Percentiles rank a stretch among this genome's conserved stretches.
phyloP scores from a whole-genome alignment of 2,888 invertebrate genomes.

The Spodoptera littoralis region DNA sequence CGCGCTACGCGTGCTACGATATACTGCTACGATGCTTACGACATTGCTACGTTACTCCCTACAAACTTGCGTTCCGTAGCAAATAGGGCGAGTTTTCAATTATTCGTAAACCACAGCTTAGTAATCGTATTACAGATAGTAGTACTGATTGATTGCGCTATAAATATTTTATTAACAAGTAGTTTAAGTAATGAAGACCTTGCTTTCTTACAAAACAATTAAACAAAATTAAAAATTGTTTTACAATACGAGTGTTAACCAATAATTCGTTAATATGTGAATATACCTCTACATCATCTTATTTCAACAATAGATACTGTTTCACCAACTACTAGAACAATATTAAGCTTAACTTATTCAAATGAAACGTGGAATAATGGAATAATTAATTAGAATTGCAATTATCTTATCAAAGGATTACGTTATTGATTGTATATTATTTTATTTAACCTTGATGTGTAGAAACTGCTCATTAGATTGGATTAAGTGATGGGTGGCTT shows the following conservation, averaged over 20 bases:
- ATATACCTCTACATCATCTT: too few species aligned
- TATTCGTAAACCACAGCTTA: background rate
- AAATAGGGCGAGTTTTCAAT: slow-evolving; percentile 5
- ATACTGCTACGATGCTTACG: slow-evolving; percentile 42
- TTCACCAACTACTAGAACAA: too few species aligned
- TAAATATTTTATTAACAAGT: background rate
- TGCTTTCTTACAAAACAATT: too few species aligned
- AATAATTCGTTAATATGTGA: too few species aligned
- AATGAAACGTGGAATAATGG: slow-evolving; percentile 19
- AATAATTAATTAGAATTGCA: background rate
- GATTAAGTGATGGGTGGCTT: background rate
- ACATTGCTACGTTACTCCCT: slow-evolving; percentile 20
- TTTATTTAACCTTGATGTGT: slow-evolving; percentile 27
- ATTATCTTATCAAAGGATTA: slow-evolving; percentile 40
- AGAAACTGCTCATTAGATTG: slow-evolving; percentile 9
- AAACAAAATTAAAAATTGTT: too few species aligned
- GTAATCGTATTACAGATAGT: background rate
- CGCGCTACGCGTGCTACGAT: slow-evolving; percentile 55
- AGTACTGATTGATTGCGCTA: background rate
- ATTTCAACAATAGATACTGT: too few species aligned
- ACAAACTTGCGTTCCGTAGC: slow-evolving; percentile 13
- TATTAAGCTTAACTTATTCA: background rate
- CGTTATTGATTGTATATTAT: slow-evolving; percentile 26
- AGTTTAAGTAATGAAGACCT: background rate
- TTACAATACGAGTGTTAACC: too few species aligned